Evolutionary conservation across 2,113 vertebrate genomes (phyloP), one percentile per base, ranked within the genome.

Genomic region (Cettia cetti): DNA sequence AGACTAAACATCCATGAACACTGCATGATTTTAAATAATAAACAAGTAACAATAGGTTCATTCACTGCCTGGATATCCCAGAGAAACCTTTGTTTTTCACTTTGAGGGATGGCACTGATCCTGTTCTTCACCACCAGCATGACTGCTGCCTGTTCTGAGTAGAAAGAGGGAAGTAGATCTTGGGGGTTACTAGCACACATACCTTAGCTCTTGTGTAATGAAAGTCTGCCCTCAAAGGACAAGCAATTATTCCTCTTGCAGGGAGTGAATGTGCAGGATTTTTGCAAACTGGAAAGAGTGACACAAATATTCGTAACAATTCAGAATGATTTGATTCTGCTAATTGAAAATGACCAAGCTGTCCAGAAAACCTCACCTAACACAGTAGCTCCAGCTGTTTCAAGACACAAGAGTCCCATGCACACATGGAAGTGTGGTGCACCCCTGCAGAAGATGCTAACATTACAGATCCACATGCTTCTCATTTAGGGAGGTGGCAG

Each of bases 361-460:
- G 21, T 52, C 47, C 57, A 85, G 56, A 68, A 69, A 52, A 56
- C 16, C 44, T 79, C 14, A 68, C 27, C 27, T 31, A 40, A 39
- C 19, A 47, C 8, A 79, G 12, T 23, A n/a, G 4, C 7, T 88
- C 81, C 39, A 71, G 9, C 42, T 57, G 9, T 49, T 93, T 82
- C 79, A 71, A 82, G 47, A 39, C 24, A 27, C 18, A 11, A 59
- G 35, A 81, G 12, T 20, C 17, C 15, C n/a, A 8, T 0, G 0
- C 13, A 45, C 13, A 44, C 0, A 0, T 20, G 15, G 21, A 92
- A 86, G 13, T 0, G 0, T 31, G 20, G 8, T 2, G 0, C 27
- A n/a, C 8, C 11, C 22, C 42, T 2, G 1, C n/a, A 87, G 52
- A 65, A 35, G 26, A 59, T 1, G 3, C 37, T 70, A 45, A 28